These are phyloP conservation scores for Drosophila neutralis DNA, from an alignment of 2,888 invertebrate species.

Conservation along the genomic window DNA sequence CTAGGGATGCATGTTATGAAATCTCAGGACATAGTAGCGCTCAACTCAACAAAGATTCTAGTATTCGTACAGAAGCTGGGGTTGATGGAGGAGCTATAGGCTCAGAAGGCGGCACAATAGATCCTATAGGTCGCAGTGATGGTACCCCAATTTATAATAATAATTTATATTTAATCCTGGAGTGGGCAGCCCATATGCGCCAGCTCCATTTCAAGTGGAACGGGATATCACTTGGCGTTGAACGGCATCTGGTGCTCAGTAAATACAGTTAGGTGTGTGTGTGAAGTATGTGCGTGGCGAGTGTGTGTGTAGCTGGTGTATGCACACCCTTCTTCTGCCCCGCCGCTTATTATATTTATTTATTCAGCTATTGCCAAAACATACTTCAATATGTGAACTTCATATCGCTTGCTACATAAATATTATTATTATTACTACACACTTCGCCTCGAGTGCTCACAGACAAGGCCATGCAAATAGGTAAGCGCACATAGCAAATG, in stretches of 20 bases:
- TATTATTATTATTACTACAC: slow-evolving; percentile 73
- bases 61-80: too few relatives aligned
- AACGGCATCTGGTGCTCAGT: slow-evolving; percentile 35
- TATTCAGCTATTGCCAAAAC: slow-evolving; percentile 68
- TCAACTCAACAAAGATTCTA: too few relatives aligned
- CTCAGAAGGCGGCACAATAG: too few relatives aligned
- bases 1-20: too few relatives aligned
- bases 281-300: slow-evolving; percentile 9
- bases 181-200: slow-evolving; percentile 45
- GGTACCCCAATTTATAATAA: background rate
- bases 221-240: slow-evolving; percentile 34
- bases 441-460: slow-evolving; percentile 12
- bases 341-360: slow-evolving; percentile 58
- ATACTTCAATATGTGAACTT: slow-evolving; percentile 55
- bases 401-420: slow-evolving; percentile 74
- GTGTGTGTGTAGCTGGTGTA: slow-evolving; percentile 18
- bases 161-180: background rate
- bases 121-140: too few relatives aligned
- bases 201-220: slow-evolving; percentile 15
- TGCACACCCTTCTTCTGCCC: slow-evolving; percentile 25
- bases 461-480: slow-evolving; percentile 28
- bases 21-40: too few relatives aligned
- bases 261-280: slow-evolving; percentile 1
- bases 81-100: too few relatives aligned
- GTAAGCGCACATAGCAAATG: slow-evolving; percentile 35